Percentiles rank a stretch among this genome's conserved stretches.
Conservation (phyloP, 2,888 invertebrate species). For the Drymonia ruficornis region DNA sequence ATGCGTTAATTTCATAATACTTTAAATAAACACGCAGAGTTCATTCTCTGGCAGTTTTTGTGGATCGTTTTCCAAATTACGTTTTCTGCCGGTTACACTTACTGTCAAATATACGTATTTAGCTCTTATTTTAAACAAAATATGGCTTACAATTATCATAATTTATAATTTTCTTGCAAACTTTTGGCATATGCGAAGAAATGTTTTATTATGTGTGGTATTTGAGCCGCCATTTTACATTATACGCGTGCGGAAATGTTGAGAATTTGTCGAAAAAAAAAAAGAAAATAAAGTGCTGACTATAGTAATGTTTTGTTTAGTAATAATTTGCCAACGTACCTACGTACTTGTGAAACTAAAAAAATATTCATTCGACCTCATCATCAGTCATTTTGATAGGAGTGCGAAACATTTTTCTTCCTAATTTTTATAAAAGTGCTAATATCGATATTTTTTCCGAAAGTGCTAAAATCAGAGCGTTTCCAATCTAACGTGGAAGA, state of each 20-base stretch:
- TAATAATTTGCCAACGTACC: no score
- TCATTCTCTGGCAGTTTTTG: conserved; percentile 23
- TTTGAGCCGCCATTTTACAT: conserved; percentile 39
- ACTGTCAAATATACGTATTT: conserved; percentile 20
- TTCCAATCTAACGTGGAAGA: conserved; percentile 11
- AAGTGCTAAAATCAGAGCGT: conserved; percentile 29
- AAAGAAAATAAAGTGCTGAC: neutral
- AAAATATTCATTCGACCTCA: no score
- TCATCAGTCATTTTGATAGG: no score
- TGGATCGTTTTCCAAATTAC: conserved; percentile 32
- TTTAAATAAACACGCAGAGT: conserved; percentile 17
- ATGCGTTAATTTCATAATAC: conserved; percentile 36
- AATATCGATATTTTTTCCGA: conserved; percentile 10
- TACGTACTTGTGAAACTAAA: no score
- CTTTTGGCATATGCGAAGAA: conserved; percentile 36
- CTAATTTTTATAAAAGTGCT: neutral
- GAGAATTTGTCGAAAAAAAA: neutral
- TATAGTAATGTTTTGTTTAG: no score
- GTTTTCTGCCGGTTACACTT: conserved; percentile 10
- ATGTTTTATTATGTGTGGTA: conserved; percentile 28
- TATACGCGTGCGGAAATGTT: conserved; percentile 10
- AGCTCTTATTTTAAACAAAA: conserved; percentile 22
- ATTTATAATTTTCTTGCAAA: conserved; percentile 26
- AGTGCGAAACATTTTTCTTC: no score
- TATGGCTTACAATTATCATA: conserved; percentile 31